Evolutionary conservation across 2,113 vertebrate genomes (phyloP), one percentile per base, ranked within the genome.

Genomic region (Anhinga anhinga): DNA sequence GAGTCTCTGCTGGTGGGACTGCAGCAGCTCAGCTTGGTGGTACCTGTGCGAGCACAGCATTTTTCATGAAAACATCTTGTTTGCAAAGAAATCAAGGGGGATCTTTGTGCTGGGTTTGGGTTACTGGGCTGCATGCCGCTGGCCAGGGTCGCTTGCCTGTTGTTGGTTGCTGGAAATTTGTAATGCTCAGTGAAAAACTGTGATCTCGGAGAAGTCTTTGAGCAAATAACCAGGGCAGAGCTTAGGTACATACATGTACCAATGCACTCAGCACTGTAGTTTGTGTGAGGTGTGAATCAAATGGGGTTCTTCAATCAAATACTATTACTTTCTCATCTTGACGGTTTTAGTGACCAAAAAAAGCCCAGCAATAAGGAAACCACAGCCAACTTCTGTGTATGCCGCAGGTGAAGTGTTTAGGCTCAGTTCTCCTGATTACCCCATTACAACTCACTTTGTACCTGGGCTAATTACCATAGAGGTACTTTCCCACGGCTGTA

Each of bases 101-200:
- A 7, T 56, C 53, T 78, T 59, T 40, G n/a, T 1, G 1, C 32
- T 74, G 65, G 32, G 9, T 55, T 70, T 49, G 44, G 19, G 69
- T 87, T 78, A 71, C 58, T 32, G 59, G 21, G 34, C 21, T 76
- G 74, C 36, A 58, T 5, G 19, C 55, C 7, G 20, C 74, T 87
- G 82, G 91, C 76, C 93, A 78, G 74, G 58, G 53, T 52, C 18
- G 4, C 18, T 34, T 44, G 6, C 34, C 36, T 38, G 6, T 26
- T 69, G 93, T 93, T 91, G 93, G 95, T 92, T 95, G 77, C 74
- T 91, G 76, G 78, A 61, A 95, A 23, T 34, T 93, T 94, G 84
- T 63, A 77, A 84, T 13, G 40, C 32, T n/a, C 52, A 45, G 52
- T 80, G 78, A 91, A 91, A 96, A 91, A 65, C 36, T 32, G 36